Base-by-base conservation (phyloP, 2,888 invertebrate species). In the Polylopha cassiicola region DNA sequence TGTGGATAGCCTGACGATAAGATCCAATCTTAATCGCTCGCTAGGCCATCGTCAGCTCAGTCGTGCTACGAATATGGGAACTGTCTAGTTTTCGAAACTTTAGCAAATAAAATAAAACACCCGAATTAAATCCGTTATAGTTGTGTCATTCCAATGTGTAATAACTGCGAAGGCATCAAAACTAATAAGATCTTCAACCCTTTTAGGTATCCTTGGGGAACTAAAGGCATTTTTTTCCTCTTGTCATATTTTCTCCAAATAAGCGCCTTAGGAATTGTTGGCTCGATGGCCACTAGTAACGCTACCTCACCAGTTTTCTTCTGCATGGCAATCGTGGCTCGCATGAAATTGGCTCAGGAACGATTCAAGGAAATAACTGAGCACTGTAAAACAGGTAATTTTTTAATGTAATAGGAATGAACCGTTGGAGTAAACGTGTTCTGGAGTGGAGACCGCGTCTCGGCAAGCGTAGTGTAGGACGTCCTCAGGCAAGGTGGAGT, bases 201-300 rank as follows among this genome's bases (percentile, higher is more conserved):
- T 36, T 36, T 13, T n/a, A 36, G 36, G 3, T 36, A 36, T 7
- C 36, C 27, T 7, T 36, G 36, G 20, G 20, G 21, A 6, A 13
- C 24, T 7, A 9, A 14, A 26, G 36, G 36, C 6, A 3, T 20
- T 2, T 20, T 20, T 2, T 27, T 27, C 5, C 6, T 4, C 10
- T 2, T 21, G 6, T 9, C 36, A 4, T 23, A 23, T 9, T 4
- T 14, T 27, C 27, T 10, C 14, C 2, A n/a, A 16, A n/a, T 24
- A 36, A 9, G 1, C 18, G 2, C 14, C 8, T 1, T 24, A 17
- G 4, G 3, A 14, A 2, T 4, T 6, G n/a, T 27, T 16, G 13
- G 23, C n/a, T 3, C 27, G 4, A 36, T 20, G 36, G 27, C 27
- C 8, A 16, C 14, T 7, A 20, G 18, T 13, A 21, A 27, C 17